A percentile compares a stretch with the other conserved stretches of the same genome.
Evolutionary conservation across 2,888 invertebrate species (phyloP).

Genomic region (Drosophila atroscutellata): DNA sequence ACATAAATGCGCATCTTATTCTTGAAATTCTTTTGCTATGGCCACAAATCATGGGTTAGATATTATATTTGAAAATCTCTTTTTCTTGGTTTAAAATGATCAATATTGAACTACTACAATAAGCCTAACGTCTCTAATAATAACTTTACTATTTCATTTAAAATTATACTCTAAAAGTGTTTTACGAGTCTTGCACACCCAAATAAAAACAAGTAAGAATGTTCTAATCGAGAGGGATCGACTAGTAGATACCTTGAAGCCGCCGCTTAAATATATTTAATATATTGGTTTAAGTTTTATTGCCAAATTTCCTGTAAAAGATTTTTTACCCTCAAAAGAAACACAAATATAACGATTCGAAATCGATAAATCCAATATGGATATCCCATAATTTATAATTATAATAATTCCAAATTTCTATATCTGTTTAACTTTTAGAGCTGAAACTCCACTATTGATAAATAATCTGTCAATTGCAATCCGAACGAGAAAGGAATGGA

Average conservation of each 20-base stretch:
- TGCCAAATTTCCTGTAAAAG: neutral
- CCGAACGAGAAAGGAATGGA: neutral
- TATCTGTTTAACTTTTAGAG: too few species aligned
- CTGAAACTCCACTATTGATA: neutral
- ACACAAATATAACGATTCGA: neutral
- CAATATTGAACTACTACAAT: neutral
- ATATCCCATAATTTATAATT: neutral
- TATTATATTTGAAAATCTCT: neutral
- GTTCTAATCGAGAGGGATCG: neutral
- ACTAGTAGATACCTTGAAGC: neutral
- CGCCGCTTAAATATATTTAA: too few species aligned
- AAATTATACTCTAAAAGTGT: neutral
- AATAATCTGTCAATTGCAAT: neutral
- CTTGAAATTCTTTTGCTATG: neutral
- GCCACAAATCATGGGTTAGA: neutral
- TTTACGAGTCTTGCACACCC: neutral
- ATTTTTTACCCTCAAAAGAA: neutral
- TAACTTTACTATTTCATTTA: neutral
- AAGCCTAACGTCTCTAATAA: neutral
- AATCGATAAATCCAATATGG: neutral
- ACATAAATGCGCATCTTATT: fast-evolving
- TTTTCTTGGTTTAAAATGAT: neutral
- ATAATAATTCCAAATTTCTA: neutral
- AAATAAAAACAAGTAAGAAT: neutral
- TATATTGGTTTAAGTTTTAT: too few species aligned